Conservation (phyloP, 2,888 invertebrate species). For the Lasioglossum oenotherae region DNA sequence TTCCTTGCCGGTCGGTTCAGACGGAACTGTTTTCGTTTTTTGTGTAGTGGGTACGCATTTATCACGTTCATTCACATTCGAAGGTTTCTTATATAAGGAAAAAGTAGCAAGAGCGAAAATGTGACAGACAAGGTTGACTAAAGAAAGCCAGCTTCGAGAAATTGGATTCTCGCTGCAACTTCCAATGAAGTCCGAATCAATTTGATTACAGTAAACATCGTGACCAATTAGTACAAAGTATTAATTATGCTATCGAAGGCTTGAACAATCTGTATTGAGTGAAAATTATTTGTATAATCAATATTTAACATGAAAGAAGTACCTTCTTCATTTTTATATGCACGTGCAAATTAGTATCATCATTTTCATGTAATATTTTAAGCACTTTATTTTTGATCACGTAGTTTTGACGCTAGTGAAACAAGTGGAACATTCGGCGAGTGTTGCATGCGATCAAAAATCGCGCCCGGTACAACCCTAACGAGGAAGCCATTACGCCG, state of each 20-base stretch:
- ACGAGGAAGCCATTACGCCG: conserved; percentile 4
- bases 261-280: neutral
- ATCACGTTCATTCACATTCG: neutral
- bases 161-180: neutral
- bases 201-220: neutral
- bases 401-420: too few relatives aligned
- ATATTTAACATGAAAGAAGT: too few relatives aligned
- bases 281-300: too few relatives aligned
- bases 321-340: too few relatives aligned
- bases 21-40: conserved; percentile 29
- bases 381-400: too few relatives aligned
- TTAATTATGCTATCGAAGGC: neutral
- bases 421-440: neutral
- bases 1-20: conserved; percentile 6
- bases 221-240: neutral
- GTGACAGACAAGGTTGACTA: neutral
- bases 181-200: neutral
- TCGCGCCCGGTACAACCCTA: conserved; percentile 6
- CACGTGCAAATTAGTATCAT: neutral
- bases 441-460: neutral
- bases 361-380: neutral
- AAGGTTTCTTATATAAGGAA: neutral
- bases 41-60: neutral
- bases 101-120: neutral
- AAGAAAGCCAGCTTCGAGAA: neutral